Base-by-base conservation (phyloP, 1,140 invertebrate genomes). In the Drosophila mauritiana region DNA sequence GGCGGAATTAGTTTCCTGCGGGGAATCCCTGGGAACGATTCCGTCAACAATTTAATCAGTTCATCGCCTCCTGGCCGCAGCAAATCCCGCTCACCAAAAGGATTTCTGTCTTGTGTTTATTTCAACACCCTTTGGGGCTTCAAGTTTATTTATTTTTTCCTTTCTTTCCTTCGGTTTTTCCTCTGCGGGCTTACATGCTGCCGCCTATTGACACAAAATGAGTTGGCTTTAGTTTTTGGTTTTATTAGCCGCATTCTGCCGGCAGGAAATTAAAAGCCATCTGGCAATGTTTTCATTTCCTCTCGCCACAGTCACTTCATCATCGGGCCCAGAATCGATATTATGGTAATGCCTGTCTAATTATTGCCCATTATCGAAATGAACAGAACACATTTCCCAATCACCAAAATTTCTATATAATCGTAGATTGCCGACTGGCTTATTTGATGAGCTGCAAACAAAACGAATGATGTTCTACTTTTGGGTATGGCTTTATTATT, bases 21-120 rank as follows among this genome's bases (percentile, higher is more conserved):
- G 73, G 72, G 48, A 49, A 61, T 74, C 70, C 54, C 80, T 22
- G 40, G 59, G 57, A 68, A 61, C 54, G 52, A 48, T 83, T 67
- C 75, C 76, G 84, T 80, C 83, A 89, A 86, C 83, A 79, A 89
- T 88, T 83, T 86, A 86, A 86, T 88, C 83, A 86, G 83, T 88
- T 79, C 76, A 75, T 75, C 83, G 84, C 74, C 83, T 79, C 75
- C 36, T 52, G 78, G 83, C 84, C 80, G 72, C 79, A 86, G 72
- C 72, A 69, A 86, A 86, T 83, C 70, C 69, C 7, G 13, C 17
- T 57, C 62, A 46, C 65, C 49, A 58, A 88, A 83, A 68, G 82
- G 69, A 55, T 70, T 81, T 85, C 61, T 68, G 51, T 17, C 40
- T 49, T 55, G 39, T 75, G 63, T 59, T 69, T 69, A 65, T 77